phyloP scores from a whole-genome alignment of 2,113 vertebrate genomes.

The Xerus inauris region DNA sequence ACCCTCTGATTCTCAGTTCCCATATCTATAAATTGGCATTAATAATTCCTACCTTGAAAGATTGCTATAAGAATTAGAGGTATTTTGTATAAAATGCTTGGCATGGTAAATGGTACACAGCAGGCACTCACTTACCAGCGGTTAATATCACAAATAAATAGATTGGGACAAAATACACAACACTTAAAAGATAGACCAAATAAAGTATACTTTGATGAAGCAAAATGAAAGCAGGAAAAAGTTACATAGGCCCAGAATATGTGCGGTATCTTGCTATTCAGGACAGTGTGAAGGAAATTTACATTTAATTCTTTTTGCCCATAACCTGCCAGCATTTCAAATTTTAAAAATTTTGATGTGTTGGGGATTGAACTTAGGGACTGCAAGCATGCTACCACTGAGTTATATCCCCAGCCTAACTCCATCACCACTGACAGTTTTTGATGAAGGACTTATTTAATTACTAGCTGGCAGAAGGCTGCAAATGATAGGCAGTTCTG shows the following conservation, averaged over 20 bases:
- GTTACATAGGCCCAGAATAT: background rate
- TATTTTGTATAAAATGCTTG: background rate
- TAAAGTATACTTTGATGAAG: background rate
- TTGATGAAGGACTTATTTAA: background rate
- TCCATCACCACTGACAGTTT: background rate
- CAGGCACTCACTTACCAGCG: background rate
- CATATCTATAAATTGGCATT: background rate
- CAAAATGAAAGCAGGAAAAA: background rate
- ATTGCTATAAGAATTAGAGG: background rate
- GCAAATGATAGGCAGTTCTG: conserved; percentile 10
- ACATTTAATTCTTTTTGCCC: background rate
- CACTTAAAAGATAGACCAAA: background rate
- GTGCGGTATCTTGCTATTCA: background rate
- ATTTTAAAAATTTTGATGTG: background rate
- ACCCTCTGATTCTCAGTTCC: background rate
- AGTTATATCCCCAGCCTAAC: background rate
- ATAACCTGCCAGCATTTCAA: background rate
- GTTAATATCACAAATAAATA: conserved; percentile 19
- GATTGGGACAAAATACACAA: background rate
- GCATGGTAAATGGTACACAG: background rate
- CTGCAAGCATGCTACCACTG: background rate
- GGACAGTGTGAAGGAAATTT: background rate
- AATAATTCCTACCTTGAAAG: background rate
- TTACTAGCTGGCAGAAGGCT: conserved; percentile 19
- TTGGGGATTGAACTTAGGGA: background rate